phyloP scores from a whole-genome alignment of 2,113 vertebrate species.

The Carassius gibelio region DNA sequence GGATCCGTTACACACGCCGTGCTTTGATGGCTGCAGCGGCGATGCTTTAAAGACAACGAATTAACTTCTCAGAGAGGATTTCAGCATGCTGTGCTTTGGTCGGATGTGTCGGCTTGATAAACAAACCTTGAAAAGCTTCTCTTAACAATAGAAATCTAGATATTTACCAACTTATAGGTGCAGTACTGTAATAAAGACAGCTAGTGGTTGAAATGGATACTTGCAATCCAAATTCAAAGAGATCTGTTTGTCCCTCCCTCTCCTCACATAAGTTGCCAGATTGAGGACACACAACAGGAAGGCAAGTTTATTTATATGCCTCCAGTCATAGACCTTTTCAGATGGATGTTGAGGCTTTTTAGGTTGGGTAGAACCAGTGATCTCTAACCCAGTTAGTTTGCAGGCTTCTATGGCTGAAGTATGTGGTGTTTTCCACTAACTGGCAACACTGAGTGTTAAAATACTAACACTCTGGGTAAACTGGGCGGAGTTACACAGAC shows the following conservation, averaged over 20 bases:
- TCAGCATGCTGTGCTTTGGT: background rate
- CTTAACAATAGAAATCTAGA: background rate
- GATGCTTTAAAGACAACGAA: background rate
- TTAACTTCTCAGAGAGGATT: background rate
- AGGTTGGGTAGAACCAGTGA: background rate
- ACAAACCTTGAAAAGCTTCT: background rate
- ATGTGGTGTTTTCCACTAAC: background rate
- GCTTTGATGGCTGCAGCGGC: conserved; percentile 1
- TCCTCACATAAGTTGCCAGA: background rate
- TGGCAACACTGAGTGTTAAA: background rate
- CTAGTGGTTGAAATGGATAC: background rate
- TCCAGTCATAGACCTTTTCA: background rate
- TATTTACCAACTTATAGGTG: background rate
- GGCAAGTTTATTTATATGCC: background rate
- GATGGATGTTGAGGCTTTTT: background rate
- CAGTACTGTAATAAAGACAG: background rate
- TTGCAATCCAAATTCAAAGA: too few relatives aligned
- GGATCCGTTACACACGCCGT: background rate
- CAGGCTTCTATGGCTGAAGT: too few relatives aligned
- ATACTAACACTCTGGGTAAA: too few relatives aligned
- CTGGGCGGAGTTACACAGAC: background rate
- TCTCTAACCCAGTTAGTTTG: too few relatives aligned
- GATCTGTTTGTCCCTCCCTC: too few relatives aligned
- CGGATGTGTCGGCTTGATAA: background rate
- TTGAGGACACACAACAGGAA: background rate